Percentiles rank a stretch among this genome's conserved stretches.
These are phyloP conservation scores for Rhimphoctona megacephalus DNA, from an alignment of 2,888 invertebrate species.

Conservation along the genomic window DNA sequence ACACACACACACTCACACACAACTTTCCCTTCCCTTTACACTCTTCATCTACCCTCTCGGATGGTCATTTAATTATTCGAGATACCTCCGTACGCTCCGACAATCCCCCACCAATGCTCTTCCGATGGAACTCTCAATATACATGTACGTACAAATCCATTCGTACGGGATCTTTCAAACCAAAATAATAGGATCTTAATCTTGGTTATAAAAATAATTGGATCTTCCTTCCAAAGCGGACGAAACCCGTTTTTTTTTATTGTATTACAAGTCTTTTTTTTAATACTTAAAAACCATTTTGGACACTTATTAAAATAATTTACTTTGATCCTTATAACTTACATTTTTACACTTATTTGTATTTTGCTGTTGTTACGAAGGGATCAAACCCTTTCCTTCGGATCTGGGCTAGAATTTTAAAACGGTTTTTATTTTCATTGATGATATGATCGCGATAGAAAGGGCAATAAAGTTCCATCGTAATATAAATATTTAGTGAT, in stretches of 20 bases:
- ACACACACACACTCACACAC: slow-evolving; percentile 12
- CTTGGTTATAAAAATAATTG: neutral
- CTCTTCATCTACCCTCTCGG: slow-evolving; percentile 77
- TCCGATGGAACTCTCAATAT: slow-evolving; percentile 62
- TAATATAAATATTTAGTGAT: neutral
- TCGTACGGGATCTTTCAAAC: neutral
- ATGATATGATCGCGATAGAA: neutral
- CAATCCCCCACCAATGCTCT: slow-evolving; percentile 72
- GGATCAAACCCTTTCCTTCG: too few relatives aligned
- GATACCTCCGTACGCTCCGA: slow-evolving; percentile 80
- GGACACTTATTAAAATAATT: too few relatives aligned
- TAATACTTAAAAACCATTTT: too few relatives aligned
- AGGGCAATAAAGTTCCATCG: neutral
- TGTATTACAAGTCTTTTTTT: too few relatives aligned
- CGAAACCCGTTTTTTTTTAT: too few relatives aligned
- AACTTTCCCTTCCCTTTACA: slow-evolving; percentile 61
- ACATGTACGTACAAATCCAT: neutral
- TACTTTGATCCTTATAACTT: too few relatives aligned
- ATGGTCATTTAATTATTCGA: slow-evolving; percentile 85
- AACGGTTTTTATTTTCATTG: neutral
- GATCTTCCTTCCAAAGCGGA: neutral
- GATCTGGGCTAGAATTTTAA: neutral
- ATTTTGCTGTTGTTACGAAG: too few relatives aligned
- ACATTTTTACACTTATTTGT: too few relatives aligned
- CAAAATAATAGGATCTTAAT: neutral